phyloP scores from a whole-genome alignment of 2,797 vertebrate species.

The Lacerta agilis region DNA sequence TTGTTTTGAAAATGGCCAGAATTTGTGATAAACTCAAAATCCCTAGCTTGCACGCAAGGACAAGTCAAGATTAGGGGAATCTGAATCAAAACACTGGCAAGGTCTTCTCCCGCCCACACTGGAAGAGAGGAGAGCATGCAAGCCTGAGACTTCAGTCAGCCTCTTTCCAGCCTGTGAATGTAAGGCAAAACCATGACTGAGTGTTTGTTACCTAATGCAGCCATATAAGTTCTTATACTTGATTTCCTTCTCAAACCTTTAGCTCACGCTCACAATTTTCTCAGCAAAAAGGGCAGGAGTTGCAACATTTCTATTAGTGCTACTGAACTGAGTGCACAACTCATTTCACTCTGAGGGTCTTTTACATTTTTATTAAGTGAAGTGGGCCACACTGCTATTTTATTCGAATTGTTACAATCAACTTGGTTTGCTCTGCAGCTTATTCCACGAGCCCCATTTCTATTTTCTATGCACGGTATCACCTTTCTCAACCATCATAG shows the following conservation, averaged over 20 bases:
- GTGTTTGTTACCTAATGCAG: not conserved
- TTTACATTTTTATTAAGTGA: not conserved
- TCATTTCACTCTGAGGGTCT: not conserved
- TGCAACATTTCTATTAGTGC: conserved; percentile 1
- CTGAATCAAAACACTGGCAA: not conserved
- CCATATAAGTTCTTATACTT: not conserved
- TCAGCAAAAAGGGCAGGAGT: not conserved
- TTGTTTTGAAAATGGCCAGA: not conserved
- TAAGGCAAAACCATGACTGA: not conserved
- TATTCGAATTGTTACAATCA: not conserved
- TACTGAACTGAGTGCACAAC: not conserved
- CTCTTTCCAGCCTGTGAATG: not conserved
- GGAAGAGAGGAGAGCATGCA: not conserved
- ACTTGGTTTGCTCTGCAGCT: not conserved
- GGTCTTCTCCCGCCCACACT: not conserved
- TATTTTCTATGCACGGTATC: not conserved
- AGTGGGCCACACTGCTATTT: not conserved
- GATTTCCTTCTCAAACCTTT: not conserved
- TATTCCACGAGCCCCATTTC: too few species aligned
- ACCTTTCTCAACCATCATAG: not conserved
- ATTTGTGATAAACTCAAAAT: not conserved
- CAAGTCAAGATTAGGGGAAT: not conserved
- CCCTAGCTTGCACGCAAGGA: not conserved
- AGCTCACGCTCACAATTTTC: not conserved
- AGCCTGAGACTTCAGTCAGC: too few species aligned